Evolutionary conservation across 2,888 invertebrate species (phyloP), one percentile per base, ranked within the genome.

Genomic region (Acanthosoma haemorrhoidale): DNA sequence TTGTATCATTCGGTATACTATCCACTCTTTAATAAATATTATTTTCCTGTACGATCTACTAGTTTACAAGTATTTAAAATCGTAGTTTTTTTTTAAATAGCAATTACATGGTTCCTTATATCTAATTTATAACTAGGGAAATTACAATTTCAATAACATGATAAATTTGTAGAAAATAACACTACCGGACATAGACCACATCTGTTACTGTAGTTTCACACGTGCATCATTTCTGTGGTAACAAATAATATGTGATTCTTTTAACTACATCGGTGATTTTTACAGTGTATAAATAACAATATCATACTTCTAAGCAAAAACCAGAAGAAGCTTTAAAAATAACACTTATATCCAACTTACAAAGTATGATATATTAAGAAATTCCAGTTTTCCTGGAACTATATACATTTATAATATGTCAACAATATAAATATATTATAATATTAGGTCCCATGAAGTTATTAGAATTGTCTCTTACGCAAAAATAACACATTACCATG

Each of bases 361-460:
- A 64, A 16, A n/a, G 41, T 64, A 64, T n/a, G 34, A 31, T 67
- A 67, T 51, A 51, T 67, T 34, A 67, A 51, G 57, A 43, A 67
- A 67, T 34, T 16, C 51, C 67, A 67, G 67, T n/a, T 51, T 57
- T 4, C 67, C 57, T 67, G 51, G 67, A 67, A 34, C 51, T 67
- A 67, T 67, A 67, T 67, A 67, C 67, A 67, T 67, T 67, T 68
- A 59, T 39, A 43, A 68, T 58, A 59, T 31, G 39, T 68, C 59
- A 68, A 68, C 59, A 59, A 39, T 68, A 68, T 68, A 59, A 68
- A 59, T 68, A 68, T 59, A 68, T 34, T 59, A 58, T 68, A 68
- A 41, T 32, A 25, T 68, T 68, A 68, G 68, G 68, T 68, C 68
- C 68, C 68, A 68, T 68, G 59, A 68, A 67, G 59, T 68, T 68